Conservation (phyloP, 2,888 invertebrate species). For the Azorinus chamasolen region DNA sequence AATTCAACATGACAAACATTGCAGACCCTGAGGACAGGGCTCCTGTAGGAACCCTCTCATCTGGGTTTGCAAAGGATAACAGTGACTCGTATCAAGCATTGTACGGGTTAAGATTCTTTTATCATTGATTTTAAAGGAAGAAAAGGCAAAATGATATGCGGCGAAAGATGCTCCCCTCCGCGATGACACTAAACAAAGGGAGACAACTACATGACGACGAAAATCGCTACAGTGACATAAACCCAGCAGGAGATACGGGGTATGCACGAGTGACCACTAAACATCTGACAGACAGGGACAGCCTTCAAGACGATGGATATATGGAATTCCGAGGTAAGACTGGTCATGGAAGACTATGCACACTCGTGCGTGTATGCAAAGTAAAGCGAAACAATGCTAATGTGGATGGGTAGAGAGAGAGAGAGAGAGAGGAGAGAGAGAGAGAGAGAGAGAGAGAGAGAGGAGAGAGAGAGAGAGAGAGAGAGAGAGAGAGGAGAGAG, state of each 20-base stretch:
- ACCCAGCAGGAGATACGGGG: constrained; percentile 33
- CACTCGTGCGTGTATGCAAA: neutral
- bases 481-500: constrained; percentile 21
- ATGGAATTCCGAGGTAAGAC: constrained; percentile 4
- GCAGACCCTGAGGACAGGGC: no score
- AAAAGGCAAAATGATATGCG: no score
- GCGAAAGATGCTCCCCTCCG: constrained; percentile 23
- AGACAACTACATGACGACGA: constrained; percentile 17
- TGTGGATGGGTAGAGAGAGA: neutral
- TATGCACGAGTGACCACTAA: constrained; percentile 38
- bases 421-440: neutral
- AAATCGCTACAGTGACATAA: constrained; percentile 27
- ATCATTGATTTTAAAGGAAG: no score
- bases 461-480: constrained; percentile 17
- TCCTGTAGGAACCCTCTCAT: no score
- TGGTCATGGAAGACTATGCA: neutral
- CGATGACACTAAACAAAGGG: constrained; percentile 32
- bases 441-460: neutral
- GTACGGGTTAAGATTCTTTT: no score
- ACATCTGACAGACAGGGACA: neutral
- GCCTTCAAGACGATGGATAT: constrained; percentile 3
- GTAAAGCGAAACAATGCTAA: neutral
- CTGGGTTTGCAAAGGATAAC: no score
- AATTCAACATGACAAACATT: no score
- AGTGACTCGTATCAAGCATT: no score